Evolutionary conservation across 2,113 vertebrate genomes (phyloP).

Genomic region (Aplodontia rufa): DNA sequence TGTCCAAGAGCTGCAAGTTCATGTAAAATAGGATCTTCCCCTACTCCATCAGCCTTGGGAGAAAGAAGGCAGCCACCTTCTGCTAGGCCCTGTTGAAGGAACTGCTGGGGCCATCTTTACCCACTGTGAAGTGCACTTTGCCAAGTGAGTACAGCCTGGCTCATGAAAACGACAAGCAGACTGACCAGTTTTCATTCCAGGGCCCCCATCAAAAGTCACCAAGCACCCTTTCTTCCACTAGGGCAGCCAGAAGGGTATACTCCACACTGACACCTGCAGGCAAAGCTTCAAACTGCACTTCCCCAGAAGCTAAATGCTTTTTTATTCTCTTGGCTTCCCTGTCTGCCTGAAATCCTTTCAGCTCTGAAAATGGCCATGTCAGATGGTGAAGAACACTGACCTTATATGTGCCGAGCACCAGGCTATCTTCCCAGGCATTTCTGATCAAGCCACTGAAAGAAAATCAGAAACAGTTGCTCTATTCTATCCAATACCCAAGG

Average conservation of each 20-base stretch:
- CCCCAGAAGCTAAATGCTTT: neutral
- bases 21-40: neutral
- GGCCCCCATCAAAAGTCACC: neutral
- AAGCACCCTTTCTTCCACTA: neutral
- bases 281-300: neutral
- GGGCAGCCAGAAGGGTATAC: neutral
- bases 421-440: neutral
- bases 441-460: neutral
- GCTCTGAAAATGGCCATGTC: rapidly evolving
- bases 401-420: neutral
- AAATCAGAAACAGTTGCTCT: neutral
- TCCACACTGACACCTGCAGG: constrained; percentile 55
- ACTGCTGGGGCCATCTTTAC: neutral
- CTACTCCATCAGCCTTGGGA: neutral
- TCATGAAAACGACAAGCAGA: neutral
- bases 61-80: neutral
- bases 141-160: neutral
- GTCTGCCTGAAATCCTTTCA: neutral
- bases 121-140: neutral
- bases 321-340: neutral
- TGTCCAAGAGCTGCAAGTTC: neutral
- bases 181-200: neutral
- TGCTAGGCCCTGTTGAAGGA: neutral
- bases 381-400: neutral
- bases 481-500: neutral